These are phyloP conservation scores for Cyanocitta stelleri DNA, from an alignment of 2,113 vertebrate species.

Conservation along the genomic window DNA sequence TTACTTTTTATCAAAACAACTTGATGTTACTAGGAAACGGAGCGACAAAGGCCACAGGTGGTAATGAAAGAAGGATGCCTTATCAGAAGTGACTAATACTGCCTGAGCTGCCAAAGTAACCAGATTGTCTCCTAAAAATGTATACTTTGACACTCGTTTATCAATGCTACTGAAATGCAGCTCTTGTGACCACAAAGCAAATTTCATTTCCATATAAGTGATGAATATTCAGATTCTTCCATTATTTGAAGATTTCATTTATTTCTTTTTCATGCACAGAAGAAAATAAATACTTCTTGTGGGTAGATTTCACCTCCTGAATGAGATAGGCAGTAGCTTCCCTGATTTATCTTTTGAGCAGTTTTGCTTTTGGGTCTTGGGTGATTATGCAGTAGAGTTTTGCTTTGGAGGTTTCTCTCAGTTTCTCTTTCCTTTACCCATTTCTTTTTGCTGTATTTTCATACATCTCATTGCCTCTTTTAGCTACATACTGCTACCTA, in stretches of 20 bases:
- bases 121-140: conserved; percentile 65
- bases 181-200: conserved; percentile 58
- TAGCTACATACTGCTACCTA: neutral
- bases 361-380: neutral
- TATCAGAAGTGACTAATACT: conserved; percentile 62
- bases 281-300: neutral
- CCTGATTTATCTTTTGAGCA: neutral
- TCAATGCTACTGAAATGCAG: conserved; percentile 61
- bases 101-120: conserved; percentile 64
- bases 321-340: neutral
- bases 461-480: neutral
- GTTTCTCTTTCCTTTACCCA: neutral
- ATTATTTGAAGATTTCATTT: conserved; percentile 45
- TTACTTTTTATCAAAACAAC: conserved; percentile 62
- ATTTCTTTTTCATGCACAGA: conserved; percentile 32
- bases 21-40: conserved; percentile 55
- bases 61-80: conserved; percentile 39
- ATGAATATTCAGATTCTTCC: conserved; percentile 63
- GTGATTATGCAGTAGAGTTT: neutral
- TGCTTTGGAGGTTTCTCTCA: neutral
- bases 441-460: neutral
- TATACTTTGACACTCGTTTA: conserved; percentile 66
- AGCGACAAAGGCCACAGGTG: conserved; percentile 66
- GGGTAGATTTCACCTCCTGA: neutral
- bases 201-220: conserved; percentile 60